A percentile compares a stretch with the other conserved stretches of the same genome.
phyloP scores from a whole-genome alignment of 2,797 vertebrate species.

The Sternarchorhynchus goeldii region DNA sequence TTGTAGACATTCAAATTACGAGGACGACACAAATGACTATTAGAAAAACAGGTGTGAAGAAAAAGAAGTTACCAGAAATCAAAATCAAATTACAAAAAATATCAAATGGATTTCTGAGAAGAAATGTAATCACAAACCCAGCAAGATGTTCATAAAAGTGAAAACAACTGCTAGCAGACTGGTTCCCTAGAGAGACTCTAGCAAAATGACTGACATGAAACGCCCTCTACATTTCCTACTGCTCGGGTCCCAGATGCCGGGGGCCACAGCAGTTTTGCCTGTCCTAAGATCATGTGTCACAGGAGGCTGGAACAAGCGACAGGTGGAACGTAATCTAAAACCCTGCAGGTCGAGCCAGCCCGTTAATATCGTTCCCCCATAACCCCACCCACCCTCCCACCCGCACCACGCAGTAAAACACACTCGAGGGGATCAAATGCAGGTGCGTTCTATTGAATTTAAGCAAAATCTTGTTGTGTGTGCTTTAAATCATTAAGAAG shows the following conservation, averaged over 20 bases:
- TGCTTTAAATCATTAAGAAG: constrained; percentile 31
- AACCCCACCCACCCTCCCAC: background rate
- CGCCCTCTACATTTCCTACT: constrained; percentile 21
- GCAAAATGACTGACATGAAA: too few species aligned
- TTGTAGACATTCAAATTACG: background rate
- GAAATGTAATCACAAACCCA: background rate
- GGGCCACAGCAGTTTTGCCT: constrained; percentile 46
- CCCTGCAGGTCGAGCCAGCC: constrained; percentile 34
- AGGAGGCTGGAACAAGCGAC: constrained; percentile 48
- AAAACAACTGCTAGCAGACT: background rate
- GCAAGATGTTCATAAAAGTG: too few species aligned
- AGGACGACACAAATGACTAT: too few species aligned
- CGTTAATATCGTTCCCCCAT: constrained; percentile 38
- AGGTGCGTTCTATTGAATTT: constrained; percentile 50
- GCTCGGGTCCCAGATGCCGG: constrained; percentile 16
- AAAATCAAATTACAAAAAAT: constrained; percentile 6
- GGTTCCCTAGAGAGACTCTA: background rate
- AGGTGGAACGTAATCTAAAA: constrained; percentile 57
- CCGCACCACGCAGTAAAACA: constrained; percentile 1
- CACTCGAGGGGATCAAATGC: constrained; percentile 12
- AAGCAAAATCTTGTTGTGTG: constrained; percentile 46
- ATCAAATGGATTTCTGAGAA: background rate
- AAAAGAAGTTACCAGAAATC: background rate
- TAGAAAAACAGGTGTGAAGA: background rate
- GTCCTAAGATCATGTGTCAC: constrained; percentile 45